Evolutionary conservation across 1,140 invertebrate genomes (phyloP), one percentile per base, ranked within the genome.

Genomic region (Hesperophylax magnus): DNA sequence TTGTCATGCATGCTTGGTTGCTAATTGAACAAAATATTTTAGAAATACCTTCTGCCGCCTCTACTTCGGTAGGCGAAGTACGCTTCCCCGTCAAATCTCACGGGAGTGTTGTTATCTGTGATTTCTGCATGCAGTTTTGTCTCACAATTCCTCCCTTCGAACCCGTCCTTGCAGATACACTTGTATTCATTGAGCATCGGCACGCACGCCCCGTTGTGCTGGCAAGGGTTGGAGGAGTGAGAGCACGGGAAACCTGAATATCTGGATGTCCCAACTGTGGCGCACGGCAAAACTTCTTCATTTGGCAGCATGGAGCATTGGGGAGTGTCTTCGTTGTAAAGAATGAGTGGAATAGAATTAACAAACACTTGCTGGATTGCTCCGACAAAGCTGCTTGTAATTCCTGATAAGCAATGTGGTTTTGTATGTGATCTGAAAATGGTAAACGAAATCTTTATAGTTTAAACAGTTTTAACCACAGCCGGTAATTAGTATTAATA

Each of bases 301-400:
- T 88, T 88, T 22, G 88, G 87, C 20, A 87, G 85, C 72, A 90
- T 86, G 61, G 86, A 85, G 83, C 89, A 90, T 85, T 86, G 87
- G 8, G 86, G 85, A 56, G 86, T 88, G 34, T 90, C 89, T 18
- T 81, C 85, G 53, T 86, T 85, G 76, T 87, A 89, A 31, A 89
- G 65, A 75, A 86, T 85, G 58, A 90, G 84, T 20, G 88, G 88
- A 78, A 93, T 92, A 15, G 95, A 95, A 88, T 97, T 97, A 65
- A 97, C 92, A 85, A 95, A 92, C 83, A 98, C 91, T 87, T 94
- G 92, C 90, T 98, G 96, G 82, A 98, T 92, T 5, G 95, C 95
- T 71, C 97, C 97, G 85, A 93, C 92, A 82, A 97, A 94, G 85
- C 95, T 95, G 84, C 92, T 93, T 79, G 91, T 91, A 67, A 94